phyloP scores from a whole-genome alignment of 1,140 invertebrate genomes.

The Ostrea denselamellosa region DNA sequence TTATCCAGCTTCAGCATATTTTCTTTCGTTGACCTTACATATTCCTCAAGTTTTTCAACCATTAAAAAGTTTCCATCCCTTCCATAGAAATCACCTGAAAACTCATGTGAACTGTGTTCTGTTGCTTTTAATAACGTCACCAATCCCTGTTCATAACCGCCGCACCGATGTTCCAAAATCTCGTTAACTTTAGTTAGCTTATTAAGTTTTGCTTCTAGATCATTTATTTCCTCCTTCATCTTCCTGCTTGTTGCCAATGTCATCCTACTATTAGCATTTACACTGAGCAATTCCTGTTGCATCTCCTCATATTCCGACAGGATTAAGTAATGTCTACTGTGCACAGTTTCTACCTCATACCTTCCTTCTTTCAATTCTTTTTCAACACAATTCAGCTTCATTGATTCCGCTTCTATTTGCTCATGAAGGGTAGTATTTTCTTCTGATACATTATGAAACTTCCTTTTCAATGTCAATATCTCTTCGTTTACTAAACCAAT shows the following conservation, averaged over 20 bases:
- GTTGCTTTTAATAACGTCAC: neutral
- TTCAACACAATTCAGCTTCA: neutral
- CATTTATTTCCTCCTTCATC: conserved; percentile 35
- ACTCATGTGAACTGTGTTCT: neutral
- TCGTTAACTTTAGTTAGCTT: too few relatives aligned
- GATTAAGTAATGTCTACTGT: neutral
- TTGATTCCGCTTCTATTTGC: neutral
- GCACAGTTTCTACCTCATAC: neutral
- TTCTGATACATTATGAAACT: neutral
- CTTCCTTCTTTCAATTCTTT: neutral
- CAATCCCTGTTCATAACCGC: neutral
- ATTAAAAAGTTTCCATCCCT: neutral
- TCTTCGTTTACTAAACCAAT: neutral
- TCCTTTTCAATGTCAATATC: neutral
- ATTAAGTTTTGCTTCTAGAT: neutral
- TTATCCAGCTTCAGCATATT: neutral
- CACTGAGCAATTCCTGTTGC: neutral
- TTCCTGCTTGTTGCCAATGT: conserved; percentile 30
- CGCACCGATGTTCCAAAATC: neutral
- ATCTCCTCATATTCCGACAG: conserved; percentile 41
- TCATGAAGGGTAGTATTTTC: neutral
- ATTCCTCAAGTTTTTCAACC: neutral
- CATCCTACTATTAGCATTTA: neutral
- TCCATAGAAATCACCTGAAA: neutral
- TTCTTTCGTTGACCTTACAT: neutral